Evolutionary conservation across 2,113 vertebrate genomes (phyloP), one percentile per base, ranked within the genome.

Genomic region (Nettapus auritus): DNA sequence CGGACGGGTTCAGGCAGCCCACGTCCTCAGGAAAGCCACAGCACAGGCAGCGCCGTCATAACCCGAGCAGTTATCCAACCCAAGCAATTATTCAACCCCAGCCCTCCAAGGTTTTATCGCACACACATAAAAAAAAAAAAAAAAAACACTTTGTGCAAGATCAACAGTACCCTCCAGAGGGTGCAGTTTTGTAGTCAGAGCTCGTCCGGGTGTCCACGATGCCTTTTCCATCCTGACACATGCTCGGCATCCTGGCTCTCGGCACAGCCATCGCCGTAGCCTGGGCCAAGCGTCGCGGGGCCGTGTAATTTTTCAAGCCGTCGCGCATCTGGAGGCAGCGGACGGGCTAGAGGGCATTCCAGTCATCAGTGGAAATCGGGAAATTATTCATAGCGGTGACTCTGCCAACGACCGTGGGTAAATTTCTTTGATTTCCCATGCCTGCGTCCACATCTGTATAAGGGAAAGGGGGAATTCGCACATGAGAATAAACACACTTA

Each of bases 401-500:
- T 63, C 76, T 97, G 95, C 94, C 96, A 97, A 38, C 23, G 64
- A 38, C 64, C 29, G 20, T 63, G 94, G 93, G 75, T 66, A 69
- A 63, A 89, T 73, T 60, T 56, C 95, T 95, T 95, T 91, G 89
- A 96, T 96, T 97, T 91, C 80, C 76, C 91, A 86, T 91, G 95
- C 90, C 87, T 95, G 46, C 31, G 56, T 96, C 94, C 95, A 96
- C 96, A 96, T 96, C 87, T 96, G 91, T 93, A 91, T 33, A 23
- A 82, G 60, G 77, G 79, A 9, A 59, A 73, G 64, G 79, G 86
- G 85, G 91, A n/a, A 36, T 42, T 84, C 5, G 2, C 82, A 20
- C 81, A 73, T 62, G 89, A 87, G 91, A 91, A 90, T 88, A 86
- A 88, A 95, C 10, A 28, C 34, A 1, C 88, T 95, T 60, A 88